Evolutionary conservation across 2,888 invertebrate species (phyloP).

Genomic region (Dasysyrphus tricinctus): DNA sequence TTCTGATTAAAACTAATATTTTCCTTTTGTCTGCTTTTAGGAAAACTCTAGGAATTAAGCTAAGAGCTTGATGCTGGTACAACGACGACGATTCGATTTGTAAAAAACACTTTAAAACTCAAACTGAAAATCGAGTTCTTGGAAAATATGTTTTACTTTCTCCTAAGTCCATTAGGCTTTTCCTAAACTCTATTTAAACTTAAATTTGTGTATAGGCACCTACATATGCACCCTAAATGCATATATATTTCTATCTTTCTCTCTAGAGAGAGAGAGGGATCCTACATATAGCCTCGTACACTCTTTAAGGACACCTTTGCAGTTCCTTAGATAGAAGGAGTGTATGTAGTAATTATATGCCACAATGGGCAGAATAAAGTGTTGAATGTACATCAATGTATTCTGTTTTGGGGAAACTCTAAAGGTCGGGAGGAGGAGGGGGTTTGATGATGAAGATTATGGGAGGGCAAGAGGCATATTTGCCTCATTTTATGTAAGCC

Average conservation of each 20-base stretch:
- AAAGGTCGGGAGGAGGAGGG: not conserved
- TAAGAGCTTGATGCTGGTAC: slow-evolving; percentile 7
- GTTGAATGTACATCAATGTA: slow-evolving; percentile 69
- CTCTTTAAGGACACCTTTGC: slow-evolving; percentile 32
- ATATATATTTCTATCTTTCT: not conserved
- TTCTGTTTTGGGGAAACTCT: slow-evolving; percentile 5
- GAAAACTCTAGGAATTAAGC: not conserved
- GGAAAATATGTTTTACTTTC: slow-evolving; percentile 47
- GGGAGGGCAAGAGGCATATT: not conserved
- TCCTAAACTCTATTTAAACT: slow-evolving; percentile 40
- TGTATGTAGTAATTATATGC: not conserved
- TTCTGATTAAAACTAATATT: slow-evolving; percentile 33
- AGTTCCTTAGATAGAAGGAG: slow-evolving; percentile 7
- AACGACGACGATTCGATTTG: not conserved
- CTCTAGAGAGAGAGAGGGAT: not conserved
- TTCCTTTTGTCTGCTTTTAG: not conserved
- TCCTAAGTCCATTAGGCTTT: slow-evolving; percentile 65
- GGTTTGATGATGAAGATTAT: not conserved
- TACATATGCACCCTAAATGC: not conserved
- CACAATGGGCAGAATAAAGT: slow-evolving; percentile 57
- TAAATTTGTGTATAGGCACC: not conserved
- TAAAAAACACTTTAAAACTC: slow-evolving; percentile 59
- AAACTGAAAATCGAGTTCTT: slow-evolving; percentile 49
- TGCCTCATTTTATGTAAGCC: slow-evolving; percentile 62
- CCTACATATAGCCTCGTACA: slow-evolving; percentile 1